These are phyloP conservation scores for Andrena fulva DNA, from an alignment of 2,888 invertebrate genomes.

Conservation along the genomic window DNA sequence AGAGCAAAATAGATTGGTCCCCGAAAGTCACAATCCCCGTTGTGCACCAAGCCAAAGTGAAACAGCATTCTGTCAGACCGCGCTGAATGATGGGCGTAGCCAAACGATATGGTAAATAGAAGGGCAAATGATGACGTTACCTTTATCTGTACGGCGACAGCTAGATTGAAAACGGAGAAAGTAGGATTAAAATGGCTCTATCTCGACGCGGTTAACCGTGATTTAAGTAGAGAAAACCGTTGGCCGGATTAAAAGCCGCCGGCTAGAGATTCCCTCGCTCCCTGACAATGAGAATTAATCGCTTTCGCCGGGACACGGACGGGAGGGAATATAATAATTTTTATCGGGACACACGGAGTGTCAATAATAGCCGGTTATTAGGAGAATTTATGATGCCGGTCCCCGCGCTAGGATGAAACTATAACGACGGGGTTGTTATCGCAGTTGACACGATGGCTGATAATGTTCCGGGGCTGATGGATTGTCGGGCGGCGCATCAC, in stretches of 20 bases:
- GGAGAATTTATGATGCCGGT: slow-evolving; percentile 12
- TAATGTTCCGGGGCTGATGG: slow-evolving; percentile 58
- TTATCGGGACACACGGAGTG: background rate
- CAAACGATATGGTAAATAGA: no score
- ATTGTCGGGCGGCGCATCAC: slow-evolving; percentile 42
- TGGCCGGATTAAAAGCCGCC: background rate
- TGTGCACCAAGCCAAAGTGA: no score
- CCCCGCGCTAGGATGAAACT: slow-evolving; percentile 10
- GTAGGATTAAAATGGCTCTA: no score
- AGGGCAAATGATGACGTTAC: no score
- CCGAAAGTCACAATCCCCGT: no score
- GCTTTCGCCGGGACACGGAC: slow-evolving; percentile 11
- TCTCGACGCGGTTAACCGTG: background rate
- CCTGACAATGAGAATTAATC: slow-evolving; percentile 44
- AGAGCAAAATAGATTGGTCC: no score
- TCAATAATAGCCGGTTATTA: slow-evolving; percentile 36
- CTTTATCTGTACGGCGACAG: no score
- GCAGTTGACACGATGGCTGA: slow-evolving; percentile 54
- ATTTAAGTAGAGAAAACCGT: background rate
- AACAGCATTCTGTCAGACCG: no score
- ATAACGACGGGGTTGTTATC: slow-evolving; percentile 40
- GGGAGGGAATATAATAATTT: slow-evolving; percentile 1
- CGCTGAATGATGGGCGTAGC: no score
- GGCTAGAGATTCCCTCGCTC: slow-evolving; percentile 2
- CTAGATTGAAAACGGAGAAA: no score